Evolutionary conservation across 2,113 vertebrate species (phyloP).

Genomic region (Ranitomeya imitator): DNA sequence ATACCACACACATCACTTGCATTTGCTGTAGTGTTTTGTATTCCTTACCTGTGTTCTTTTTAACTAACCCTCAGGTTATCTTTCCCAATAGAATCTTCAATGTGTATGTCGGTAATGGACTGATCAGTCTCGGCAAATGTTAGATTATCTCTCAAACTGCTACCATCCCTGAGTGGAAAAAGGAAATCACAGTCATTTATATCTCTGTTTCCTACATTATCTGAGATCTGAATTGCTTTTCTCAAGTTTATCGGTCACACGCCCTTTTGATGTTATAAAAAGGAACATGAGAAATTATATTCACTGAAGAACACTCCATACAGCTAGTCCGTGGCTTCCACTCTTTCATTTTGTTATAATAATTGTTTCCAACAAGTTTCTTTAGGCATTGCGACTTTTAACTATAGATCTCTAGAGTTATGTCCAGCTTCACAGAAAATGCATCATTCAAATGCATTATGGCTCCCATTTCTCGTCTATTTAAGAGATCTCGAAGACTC

Average conservation of each 20-base stretch:
- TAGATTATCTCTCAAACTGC: background rate
- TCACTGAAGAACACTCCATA: background rate
- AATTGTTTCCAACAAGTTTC: background rate
- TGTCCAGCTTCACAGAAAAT: background rate
- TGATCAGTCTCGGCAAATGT: slow-evolving; percentile 2
- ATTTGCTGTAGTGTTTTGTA: background rate
- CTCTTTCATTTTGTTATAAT: slow-evolving; percentile 3
- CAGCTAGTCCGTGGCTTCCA: background rate
- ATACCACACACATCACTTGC: background rate
- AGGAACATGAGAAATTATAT: slow-evolving; percentile 22
- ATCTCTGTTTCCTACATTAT: slow-evolving; percentile 37
- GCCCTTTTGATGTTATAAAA: slow-evolving; percentile 25
- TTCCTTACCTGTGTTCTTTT: background rate
- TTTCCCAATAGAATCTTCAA: background rate
- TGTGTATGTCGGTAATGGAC: background rate
- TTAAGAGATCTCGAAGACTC: background rate
- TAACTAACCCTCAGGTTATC: background rate
- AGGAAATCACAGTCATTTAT: slow-evolving; percentile 31
- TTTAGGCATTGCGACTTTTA: background rate
- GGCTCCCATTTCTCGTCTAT: background rate
- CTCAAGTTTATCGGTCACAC: slow-evolving; percentile 28
- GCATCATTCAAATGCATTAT: background rate
- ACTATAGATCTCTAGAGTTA: background rate
- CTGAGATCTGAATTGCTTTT: slow-evolving; percentile 41
- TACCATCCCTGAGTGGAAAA: slow-evolving; percentile 1